Percentiles rank a stretch among this genome's conserved stretches.
Conservation (phyloP, 2,797 vertebrate genomes). For the Xerus rutilus region DNA sequence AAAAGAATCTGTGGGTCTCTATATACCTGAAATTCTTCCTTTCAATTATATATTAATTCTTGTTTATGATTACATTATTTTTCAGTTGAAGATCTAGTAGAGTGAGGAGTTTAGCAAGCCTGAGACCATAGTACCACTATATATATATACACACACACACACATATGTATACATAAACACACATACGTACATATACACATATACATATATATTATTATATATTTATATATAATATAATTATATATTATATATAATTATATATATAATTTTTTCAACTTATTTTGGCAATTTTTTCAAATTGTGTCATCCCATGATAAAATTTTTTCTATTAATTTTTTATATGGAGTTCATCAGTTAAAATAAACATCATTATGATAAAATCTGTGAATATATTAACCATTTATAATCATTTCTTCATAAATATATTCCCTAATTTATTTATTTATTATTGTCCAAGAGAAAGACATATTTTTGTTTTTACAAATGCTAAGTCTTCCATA, state of each 20-base stretch:
- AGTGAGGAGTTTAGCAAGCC: not conserved
- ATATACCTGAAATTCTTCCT: not conserved
- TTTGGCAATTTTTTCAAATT: not conserved
- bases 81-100: not conserved
- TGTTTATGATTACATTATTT: not conserved
- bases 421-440: not conserved
- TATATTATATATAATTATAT: too few relatives aligned
- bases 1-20: not conserved
- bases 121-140: not conserved
- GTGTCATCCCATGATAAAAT: not conserved
- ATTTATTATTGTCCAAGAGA: not conserved
- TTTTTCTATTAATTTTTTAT: not conserved
- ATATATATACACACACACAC: too few relatives aligned
- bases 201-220: too few relatives aligned
- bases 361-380: not conserved
- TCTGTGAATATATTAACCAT: not conserved
- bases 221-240: too few relatives aligned
- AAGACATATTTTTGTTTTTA: not conserved
- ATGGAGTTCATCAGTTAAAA: not conserved
- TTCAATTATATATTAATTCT: not conserved
- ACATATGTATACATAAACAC: too few relatives aligned
- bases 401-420: not conserved
- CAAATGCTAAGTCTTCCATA: not conserved
- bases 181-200: too few relatives aligned
- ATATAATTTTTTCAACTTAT: not conserved